Conservation (phyloP, 1,140 invertebrate genomes). For the Rhopalosiphum maidis region DNA sequence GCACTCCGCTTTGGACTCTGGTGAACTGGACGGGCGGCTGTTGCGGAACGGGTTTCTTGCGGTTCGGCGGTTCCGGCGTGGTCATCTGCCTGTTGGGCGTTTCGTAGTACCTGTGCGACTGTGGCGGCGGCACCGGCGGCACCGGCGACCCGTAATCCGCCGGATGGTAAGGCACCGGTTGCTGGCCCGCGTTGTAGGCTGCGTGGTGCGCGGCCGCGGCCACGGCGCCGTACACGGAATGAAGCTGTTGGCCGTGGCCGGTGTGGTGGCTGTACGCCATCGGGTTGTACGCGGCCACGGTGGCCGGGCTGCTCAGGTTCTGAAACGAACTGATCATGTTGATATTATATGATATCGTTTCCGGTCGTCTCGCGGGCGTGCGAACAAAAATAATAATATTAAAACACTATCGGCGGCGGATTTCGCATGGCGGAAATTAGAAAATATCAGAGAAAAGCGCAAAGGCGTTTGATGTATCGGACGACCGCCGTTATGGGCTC, state of each 20-base stretch:
- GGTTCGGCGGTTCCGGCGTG: slow-evolving; percentile 21
- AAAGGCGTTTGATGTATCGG: too few relatives aligned
- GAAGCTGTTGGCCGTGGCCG: neutral
- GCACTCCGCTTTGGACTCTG: slow-evolving; percentile 61
- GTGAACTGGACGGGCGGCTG: slow-evolving; percentile 64
- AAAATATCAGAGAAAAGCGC: neutral
- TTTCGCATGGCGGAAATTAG: neutral
- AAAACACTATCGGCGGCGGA: neutral
- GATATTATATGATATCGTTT: neutral
- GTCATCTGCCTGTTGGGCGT: neutral
- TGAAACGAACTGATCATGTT: slow-evolving; percentile 22
- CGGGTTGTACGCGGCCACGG: neutral
- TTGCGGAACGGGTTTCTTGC: slow-evolving; percentile 3
- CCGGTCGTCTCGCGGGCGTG: neutral
- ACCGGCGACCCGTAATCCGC: neutral
- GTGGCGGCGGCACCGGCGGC: neutral
- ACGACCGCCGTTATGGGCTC: neutral
- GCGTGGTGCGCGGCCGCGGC: neutral
- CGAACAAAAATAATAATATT: neutral
- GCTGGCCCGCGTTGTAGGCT: neutral
- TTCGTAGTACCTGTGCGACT: neutral
- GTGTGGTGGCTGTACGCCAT: neutral
- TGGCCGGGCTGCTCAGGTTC: neutral
- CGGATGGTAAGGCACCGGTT: slow-evolving; percentile 14
- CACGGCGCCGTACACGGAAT: neutral